Evolutionary conservation across 1,140 invertebrate species (phyloP).

Genomic region (Rhopalosiphum maidis): DNA sequence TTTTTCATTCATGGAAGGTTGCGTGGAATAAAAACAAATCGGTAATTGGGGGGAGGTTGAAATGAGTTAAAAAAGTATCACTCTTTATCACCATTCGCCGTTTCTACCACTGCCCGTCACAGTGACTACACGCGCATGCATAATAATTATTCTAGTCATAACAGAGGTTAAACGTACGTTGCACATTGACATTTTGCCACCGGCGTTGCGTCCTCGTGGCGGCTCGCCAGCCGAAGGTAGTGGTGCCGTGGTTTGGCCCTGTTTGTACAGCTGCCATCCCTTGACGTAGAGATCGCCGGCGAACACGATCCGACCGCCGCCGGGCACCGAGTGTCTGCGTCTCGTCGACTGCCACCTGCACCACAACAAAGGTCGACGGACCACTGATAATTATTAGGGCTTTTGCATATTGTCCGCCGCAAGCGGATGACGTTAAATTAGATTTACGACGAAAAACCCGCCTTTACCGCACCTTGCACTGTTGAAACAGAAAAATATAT

Average conservation of each 20-base stretch:
- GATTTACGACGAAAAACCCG: not conserved
- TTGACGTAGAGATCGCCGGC: constrained; percentile 66
- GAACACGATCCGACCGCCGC: constrained; percentile 63
- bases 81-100: too few relatives aligned
- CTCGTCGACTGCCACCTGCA: constrained; percentile 59
- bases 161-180: constrained; percentile 1
- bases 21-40: too few relatives aligned
- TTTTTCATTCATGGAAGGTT: too few relatives aligned
- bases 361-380: constrained; percentile 58
- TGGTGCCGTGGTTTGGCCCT: constrained; percentile 58
- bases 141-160: too few relatives aligned
- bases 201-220: not conserved
- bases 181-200: constrained; percentile 43
- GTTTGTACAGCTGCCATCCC: constrained; percentile 63
- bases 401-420: not conserved
- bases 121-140: too few relatives aligned
- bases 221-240: constrained; percentile 25
- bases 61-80: not conserved
- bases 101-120: too few relatives aligned
- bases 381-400: not conserved
- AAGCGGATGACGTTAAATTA: not conserved
- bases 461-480: too few relatives aligned
- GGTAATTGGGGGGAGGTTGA: too few relatives aligned
- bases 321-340: constrained; percentile 60
- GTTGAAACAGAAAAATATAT: not conserved